phyloP scores from a whole-genome alignment of 2,113 vertebrate species.

The Aegypius monachus region DNA sequence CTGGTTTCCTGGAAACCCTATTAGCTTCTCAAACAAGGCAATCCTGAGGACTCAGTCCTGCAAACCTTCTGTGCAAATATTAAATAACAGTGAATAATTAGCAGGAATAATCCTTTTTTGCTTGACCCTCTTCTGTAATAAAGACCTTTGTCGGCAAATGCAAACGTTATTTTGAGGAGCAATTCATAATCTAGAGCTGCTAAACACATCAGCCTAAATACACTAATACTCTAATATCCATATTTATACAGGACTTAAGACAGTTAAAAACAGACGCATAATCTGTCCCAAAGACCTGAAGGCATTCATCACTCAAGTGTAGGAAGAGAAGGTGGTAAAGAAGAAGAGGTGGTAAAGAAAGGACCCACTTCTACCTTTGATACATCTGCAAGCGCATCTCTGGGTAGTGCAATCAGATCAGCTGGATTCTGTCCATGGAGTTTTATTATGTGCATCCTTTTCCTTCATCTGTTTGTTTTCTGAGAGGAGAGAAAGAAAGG shows the following conservation, averaged over 20 bases:
- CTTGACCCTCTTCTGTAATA: conserved; percentile 45
- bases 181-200: conserved; percentile 32
- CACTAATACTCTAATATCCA: background rate
- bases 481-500: background rate
- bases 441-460: background rate
- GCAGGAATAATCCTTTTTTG: conserved; percentile 50
- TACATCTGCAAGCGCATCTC: background rate
- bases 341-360: background rate
- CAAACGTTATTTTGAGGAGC: conserved; percentile 45
- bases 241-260: conserved; percentile 41
- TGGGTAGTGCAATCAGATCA: background rate
- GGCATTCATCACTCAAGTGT: background rate
- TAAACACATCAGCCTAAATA: conserved; percentile 33
- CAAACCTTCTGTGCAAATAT: conserved; percentile 56
- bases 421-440: background rate
- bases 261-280: background rate
- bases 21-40: conserved; percentile 57
- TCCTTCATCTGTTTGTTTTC: background rate
- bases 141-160: background rate
- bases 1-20: conserved; percentile 42
- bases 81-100: conserved; percentile 55
- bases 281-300: background rate
- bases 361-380: background rate
- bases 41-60: background rate
- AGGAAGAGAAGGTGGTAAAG: background rate